Evolutionary conservation across 2,797 vertebrate genomes (phyloP).

Genomic region (Onychomys torridus): DNA sequence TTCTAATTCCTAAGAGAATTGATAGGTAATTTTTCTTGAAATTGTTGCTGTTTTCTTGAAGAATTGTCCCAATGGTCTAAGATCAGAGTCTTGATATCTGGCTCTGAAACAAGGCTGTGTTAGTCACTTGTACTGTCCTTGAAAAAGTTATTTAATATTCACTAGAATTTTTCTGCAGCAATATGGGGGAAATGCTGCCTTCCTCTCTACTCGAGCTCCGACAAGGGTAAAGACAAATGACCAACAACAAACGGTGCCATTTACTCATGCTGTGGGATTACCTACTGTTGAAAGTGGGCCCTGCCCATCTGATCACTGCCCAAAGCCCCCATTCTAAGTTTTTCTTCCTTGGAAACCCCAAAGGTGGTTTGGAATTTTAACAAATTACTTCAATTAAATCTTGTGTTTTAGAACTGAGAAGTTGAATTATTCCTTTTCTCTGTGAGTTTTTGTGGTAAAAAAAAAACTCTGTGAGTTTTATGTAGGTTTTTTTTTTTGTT

Average conservation of each 20-base stretch:
- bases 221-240: slow-evolving; percentile 10
- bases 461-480: too few species aligned
- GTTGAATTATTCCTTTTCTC: not conserved
- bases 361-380: not conserved
- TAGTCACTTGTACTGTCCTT: not conserved
- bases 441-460: not conserved
- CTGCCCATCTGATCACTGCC: not conserved
- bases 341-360: not conserved
- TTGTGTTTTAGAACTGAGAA: not conserved
- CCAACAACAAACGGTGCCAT: not conserved
- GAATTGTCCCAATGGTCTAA: not conserved
- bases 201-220: not conserved
- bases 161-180: not conserved
- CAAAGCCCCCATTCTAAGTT: not conserved
- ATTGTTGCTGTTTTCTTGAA: not conserved
- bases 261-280: not conserved
- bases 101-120: not conserved
- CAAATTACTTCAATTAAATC: slow-evolving; percentile 16
- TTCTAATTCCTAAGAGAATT: not conserved
- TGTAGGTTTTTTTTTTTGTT: too few species aligned
- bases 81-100: not conserved
- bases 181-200: not conserved
- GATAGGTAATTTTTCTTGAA: not conserved
- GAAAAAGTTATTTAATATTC: slow-evolving; percentile 6
- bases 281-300: not conserved